Evolutionary conservation across 1,140 invertebrate genomes (phyloP).

Genomic region (Diploscapter pachys): DNA sequence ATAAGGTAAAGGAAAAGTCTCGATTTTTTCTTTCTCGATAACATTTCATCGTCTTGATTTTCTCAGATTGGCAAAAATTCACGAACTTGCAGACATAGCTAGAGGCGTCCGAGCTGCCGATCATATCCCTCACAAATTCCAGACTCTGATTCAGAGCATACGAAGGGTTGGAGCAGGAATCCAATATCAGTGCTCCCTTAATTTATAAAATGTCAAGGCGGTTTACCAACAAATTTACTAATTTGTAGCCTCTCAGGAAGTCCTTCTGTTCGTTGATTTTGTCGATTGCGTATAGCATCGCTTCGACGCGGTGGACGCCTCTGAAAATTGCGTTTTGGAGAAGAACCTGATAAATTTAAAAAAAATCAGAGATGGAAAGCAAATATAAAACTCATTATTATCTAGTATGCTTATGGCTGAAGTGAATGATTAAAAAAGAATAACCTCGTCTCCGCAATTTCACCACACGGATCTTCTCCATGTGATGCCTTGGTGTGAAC

Average conservation of each 20-base stretch:
- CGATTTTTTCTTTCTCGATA: no score
- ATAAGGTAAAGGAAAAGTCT: no score
- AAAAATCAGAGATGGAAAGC: no score
- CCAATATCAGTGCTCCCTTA: constrained; percentile 73
- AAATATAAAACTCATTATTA: no score
- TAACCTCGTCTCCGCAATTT: constrained; percentile 58
- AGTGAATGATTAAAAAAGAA: constrained; percentile 9
- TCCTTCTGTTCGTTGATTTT: constrained; percentile 69
- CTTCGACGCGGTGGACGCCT: constrained; percentile 77
- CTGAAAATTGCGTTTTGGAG: constrained; percentile 34
- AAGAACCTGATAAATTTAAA: no score
- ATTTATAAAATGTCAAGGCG: constrained; percentile 42
- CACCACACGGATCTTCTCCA: constrained; percentile 57
- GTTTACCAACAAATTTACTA: constrained; percentile 30
- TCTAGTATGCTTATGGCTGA: neutral
- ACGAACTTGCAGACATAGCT: constrained; percentile 51
- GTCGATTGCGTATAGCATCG: constrained; percentile 77
- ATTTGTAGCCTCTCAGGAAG: constrained; percentile 62
- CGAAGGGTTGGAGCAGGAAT: constrained; percentile 76
- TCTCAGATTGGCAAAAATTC: no score
- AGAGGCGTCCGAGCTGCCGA: constrained; percentile 59
- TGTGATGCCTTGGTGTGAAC: constrained; percentile 69
- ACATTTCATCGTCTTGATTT: neutral
- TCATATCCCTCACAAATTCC: constrained; percentile 69
- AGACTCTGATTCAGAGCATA: constrained; percentile 78